A percentile compares a stretch with the other conserved stretches of the same genome.
phyloP scores from a whole-genome alignment of 1,140 invertebrate genomes.

The Drosophila guanche region DNA sequence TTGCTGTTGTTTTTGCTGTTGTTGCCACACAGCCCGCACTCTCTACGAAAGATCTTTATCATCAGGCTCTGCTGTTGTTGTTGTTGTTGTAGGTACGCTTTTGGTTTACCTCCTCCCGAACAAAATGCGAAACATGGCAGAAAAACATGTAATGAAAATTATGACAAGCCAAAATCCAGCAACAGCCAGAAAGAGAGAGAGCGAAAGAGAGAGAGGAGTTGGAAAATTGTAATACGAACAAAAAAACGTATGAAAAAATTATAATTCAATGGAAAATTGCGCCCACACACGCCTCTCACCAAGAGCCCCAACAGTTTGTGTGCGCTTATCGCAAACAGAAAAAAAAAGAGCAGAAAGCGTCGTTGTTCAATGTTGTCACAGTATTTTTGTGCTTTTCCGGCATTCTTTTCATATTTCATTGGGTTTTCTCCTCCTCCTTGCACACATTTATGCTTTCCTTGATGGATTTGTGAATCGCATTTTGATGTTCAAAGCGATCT shows the following conservation, averaged over 20 bases:
- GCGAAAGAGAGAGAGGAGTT: conserved; percentile 8
- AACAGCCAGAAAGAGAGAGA: conserved; percentile 27
- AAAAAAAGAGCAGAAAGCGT: conserved; percentile 57
- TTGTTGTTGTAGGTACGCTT: conserved; percentile 50
- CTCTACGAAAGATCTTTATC: conserved; percentile 73
- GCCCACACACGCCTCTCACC: conserved; percentile 69
- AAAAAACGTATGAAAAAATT: conserved; percentile 47
- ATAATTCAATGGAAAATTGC: conserved; percentile 83
- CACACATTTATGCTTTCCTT: not conserved
- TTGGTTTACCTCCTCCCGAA: conserved; percentile 44
- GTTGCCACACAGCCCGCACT: conserved; percentile 67
- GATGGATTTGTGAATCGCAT: conserved; percentile 23
- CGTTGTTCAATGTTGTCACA: conserved; percentile 56
- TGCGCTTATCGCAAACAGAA: conserved; percentile 49
- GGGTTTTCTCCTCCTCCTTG: conserved; percentile 10
- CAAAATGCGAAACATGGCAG: conserved; percentile 63
- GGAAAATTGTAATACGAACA: conserved; percentile 54
- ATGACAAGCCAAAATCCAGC: conserved; percentile 72
- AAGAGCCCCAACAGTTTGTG: conserved; percentile 17
- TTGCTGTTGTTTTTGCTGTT: conserved; percentile 39
- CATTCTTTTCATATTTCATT: conserved; percentile 45
- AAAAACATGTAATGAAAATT: conserved; percentile 81
- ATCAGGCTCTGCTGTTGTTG: conserved; percentile 41
- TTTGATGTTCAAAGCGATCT: conserved; percentile 25
- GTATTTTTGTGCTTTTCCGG: conserved; percentile 18